Base-by-base conservation (phyloP, 2,113 vertebrate species). In the Balaeniceps rex region DNA sequence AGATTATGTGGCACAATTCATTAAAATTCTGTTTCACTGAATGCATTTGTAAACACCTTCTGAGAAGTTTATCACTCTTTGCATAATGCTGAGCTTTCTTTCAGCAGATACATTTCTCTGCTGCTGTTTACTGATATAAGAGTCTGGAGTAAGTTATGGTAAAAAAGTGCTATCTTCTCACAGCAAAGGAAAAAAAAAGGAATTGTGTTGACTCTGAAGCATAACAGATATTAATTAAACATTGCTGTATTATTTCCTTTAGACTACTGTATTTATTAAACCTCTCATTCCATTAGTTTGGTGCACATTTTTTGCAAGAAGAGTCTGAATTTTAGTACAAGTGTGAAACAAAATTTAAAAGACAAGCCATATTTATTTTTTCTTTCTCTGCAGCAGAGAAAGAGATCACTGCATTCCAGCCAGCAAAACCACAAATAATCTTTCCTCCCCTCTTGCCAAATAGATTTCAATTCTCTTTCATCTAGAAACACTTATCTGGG, bases 11-110 rank as follows among this genome's bases (percentile, higher is more conserved):
- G 97, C 96, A 97, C 91, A 97, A 98, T 98, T 98, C 97, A 98
- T 98, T 98, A 98, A 97, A 98, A 98, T 98, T 98, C 97, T 96
- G 94, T 98, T 97, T 98, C 92, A 93, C 95, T 95, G 97, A 88
- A 97, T 97, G 97, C 95, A 91, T 98, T 98, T 97, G 97, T 98
- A 98, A 98, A 98, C 94, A 98, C 97, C 94, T 97, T 97, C 94
- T 95, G 94, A 97, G 95, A 97, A 96, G 85, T 97, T 98, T 97
- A 97, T 98, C 96, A 97, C 88, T 97, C 94, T 95, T 95, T 93
- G 93, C 96, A 93, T 95, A 95, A 92, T 92, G 89, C 82, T 94
- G 93, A 97, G 94, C 72, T 94, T 97, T 97, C 86, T 86, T 95
- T 96, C 94, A 93, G 57, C 83, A 83, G 96, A 66, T 93, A 64